Evolutionary conservation across 2,888 invertebrate genomes (phyloP).

Genomic region (Uropetala carovei): DNA sequence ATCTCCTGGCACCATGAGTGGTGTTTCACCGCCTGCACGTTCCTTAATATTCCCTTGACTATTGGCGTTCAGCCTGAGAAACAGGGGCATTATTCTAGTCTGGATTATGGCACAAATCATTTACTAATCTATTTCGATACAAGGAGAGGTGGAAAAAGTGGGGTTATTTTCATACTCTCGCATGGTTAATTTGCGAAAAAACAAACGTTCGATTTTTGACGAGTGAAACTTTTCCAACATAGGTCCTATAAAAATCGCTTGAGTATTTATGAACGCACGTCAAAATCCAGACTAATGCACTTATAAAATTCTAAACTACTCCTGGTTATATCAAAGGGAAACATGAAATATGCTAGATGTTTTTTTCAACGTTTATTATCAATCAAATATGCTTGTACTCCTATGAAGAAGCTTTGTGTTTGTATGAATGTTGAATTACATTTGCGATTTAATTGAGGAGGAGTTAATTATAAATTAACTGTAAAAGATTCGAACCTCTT

Average conservation of each 20-base stretch:
- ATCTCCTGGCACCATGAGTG: constrained; percentile 12
- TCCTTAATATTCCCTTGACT: constrained; percentile 24
- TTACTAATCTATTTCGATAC: not conserved
- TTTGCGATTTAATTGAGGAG: not conserved
- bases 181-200: not conserved
- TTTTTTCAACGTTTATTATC: not conserved
- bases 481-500: constrained; percentile 7
- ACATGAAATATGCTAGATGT: constrained; percentile 24
- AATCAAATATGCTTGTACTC: not conserved
- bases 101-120: constrained; percentile 25
- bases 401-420: not conserved
- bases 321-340: constrained; percentile 35
- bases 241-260: not conserved
- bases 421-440: not conserved
- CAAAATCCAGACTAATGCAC: constrained; percentile 25
- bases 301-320: constrained; percentile 35
- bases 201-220: not conserved
- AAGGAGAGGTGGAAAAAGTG: not conserved
- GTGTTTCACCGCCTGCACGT: constrained; percentile 29
- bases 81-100: constrained; percentile 25
- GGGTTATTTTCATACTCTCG: not conserved
- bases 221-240: not conserved
- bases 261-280: constrained; percentile 7
- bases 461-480: constrained; percentile 9
- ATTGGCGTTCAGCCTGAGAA: not conserved